phyloP scores from a whole-genome alignment of 2,888 invertebrate species.

The Carabus problematicus region DNA sequence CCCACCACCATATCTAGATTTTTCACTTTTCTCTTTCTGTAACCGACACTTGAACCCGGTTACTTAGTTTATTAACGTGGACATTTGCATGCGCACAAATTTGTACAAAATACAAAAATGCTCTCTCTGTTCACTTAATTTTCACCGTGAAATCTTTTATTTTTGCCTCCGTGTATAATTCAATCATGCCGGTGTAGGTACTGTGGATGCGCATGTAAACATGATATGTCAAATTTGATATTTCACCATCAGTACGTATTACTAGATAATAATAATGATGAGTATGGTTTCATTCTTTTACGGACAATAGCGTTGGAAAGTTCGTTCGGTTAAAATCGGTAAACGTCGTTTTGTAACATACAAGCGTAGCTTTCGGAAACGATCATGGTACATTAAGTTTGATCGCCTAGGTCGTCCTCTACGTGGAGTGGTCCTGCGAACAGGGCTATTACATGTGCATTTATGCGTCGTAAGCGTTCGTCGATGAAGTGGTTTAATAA shows the following conservation, averaged over 20 bases:
- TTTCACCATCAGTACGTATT: too few species aligned
- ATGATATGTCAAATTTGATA: too few species aligned
- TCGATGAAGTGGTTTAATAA: slow-evolving; percentile 6
- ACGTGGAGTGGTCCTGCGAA: slow-evolving; percentile 9
- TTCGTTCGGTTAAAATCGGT: too few species aligned
- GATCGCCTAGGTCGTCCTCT: slow-evolving; percentile 22
- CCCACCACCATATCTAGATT: slow-evolving; percentile 30
- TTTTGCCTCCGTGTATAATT: too few species aligned
- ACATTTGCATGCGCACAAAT: too few species aligned
- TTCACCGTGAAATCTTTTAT: background rate
- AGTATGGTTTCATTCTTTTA: too few species aligned
- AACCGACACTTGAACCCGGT: slow-evolving; percentile 1
- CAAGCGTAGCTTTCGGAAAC: slow-evolving; percentile 10
- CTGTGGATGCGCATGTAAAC: too few species aligned
- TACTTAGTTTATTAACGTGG: background rate
- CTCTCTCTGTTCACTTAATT: background rate
- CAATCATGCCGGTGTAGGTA: too few species aligned
- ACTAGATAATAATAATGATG: too few species aligned
- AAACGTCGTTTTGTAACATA: too few species aligned
- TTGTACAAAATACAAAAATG: background rate
- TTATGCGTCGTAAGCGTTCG: slow-evolving; percentile 27
- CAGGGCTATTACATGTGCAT: slow-evolving; percentile 37
- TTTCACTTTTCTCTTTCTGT: slow-evolving; percentile 21
- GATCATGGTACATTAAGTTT: slow-evolving; percentile 33
- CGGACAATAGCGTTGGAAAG: too few species aligned